A percentile compares a stretch with the other conserved stretches of the same genome.
Evolutionary conservation across 2,113 vertebrate species (phyloP).

Genomic region (Tiliqua scincoides): DNA sequence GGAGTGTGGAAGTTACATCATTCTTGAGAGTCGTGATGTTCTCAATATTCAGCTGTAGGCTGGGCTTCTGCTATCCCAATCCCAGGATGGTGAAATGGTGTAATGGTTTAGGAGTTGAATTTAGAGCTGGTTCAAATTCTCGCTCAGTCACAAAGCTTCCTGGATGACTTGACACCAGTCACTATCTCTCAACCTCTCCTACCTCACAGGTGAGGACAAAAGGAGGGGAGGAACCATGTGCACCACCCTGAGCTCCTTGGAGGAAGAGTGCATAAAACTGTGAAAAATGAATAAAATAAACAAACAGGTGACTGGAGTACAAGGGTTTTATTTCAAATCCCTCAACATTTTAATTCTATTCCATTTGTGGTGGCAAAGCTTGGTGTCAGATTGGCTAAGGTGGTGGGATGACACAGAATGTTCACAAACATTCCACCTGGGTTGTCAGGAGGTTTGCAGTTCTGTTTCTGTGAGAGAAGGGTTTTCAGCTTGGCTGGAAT

Average conservation of each 20-base stretch:
- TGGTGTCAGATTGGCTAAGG: not conserved
- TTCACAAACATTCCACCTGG: not conserved
- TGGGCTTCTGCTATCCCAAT: not conserved
- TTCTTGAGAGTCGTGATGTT: not conserved
- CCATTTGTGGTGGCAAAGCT: not conserved
- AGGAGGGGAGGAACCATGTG: no score
- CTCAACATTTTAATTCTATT: not conserved
- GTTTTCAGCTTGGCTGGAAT: not conserved
- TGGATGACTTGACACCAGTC: no score
- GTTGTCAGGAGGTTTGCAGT: not conserved
- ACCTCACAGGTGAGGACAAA: no score
- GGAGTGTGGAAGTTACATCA: not conserved
- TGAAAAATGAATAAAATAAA: no score
- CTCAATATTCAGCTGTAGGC: not conserved
- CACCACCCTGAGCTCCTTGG: no score
- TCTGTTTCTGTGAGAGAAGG: not conserved
- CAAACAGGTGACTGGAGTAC: not conserved
- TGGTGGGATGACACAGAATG: not conserved
- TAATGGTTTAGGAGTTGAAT: no score
- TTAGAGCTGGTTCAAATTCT: no score
- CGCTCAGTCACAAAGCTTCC: no score
- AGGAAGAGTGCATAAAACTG: no score
- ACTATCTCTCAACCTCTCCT: no score
- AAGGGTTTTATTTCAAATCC: not conserved
- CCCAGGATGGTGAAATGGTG: no score